phyloP scores from a whole-genome alignment of 2,113 vertebrate genomes.

The Okapia johnstoni region DNA sequence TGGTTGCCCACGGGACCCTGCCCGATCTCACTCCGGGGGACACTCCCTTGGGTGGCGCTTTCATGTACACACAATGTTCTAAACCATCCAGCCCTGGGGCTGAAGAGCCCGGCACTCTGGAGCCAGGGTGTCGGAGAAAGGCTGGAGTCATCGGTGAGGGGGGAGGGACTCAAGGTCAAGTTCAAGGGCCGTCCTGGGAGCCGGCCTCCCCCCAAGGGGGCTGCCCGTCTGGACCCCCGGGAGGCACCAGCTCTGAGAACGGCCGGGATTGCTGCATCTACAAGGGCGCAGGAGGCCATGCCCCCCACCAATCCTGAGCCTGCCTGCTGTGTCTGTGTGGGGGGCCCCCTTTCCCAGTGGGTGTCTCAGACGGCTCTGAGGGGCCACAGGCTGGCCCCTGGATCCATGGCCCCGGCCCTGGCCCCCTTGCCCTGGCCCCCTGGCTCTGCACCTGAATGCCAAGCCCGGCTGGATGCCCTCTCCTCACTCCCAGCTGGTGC shows the following conservation, averaged over 20 bases:
- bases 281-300: accelerated
- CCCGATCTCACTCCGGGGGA: not conserved
- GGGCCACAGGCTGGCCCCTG: not conserved
- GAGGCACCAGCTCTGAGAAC: not conserved
- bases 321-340: not conserved
- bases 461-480: accelerated
- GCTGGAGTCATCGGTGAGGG: not conserved
- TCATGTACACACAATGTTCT: not conserved
- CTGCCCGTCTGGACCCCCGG: not conserved
- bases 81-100: not conserved
- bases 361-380: not conserved
- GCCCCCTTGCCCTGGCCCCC: not conserved
- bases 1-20: too few relatives aligned
- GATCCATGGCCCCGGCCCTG: too few relatives aligned
- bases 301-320: not conserved
- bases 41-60: not conserved
- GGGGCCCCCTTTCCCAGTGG: not conserved
- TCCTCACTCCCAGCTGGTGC: not conserved
- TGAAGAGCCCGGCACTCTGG: accelerated
- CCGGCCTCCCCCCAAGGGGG: not conserved
- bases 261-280: accelerated
- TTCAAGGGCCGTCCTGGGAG: accelerated
- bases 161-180: not conserved
- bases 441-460: not conserved
- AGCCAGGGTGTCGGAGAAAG: not conserved